These are phyloP conservation scores for Ommatoiulus sabulosus DNA, from an alignment of 2,888 invertebrate genomes.

Conservation along the genomic window DNA sequence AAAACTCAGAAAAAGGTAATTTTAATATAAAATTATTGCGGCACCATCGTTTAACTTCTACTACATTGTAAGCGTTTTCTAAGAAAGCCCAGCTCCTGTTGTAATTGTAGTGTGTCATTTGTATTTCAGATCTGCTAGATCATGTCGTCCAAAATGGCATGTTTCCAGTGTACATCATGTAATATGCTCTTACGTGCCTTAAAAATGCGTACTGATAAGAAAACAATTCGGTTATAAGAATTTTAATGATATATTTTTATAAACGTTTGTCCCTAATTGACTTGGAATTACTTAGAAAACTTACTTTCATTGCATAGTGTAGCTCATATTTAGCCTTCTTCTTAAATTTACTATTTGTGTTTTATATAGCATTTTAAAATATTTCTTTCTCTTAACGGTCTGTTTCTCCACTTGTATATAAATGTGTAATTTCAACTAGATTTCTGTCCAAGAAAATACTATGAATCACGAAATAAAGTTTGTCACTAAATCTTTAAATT, in stretches of 20 bases:
- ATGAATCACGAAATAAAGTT: slow-evolving; percentile 23
- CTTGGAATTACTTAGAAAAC: slow-evolving; percentile 21
- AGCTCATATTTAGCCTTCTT: slow-evolving; percentile 15
- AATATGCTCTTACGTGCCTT: slow-evolving; percentile 28
- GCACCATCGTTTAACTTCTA: background rate
- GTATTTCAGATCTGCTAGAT: slow-evolving; percentile 22
- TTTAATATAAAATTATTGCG: background rate
- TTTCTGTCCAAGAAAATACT: slow-evolving; percentile 28
- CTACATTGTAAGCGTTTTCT: slow-evolving; percentile 3
- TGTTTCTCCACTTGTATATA: slow-evolving; percentile 13
- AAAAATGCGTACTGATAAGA: slow-evolving; percentile 14
- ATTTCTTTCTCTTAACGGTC: slow-evolving; percentile 21
- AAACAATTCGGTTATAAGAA: background rate
- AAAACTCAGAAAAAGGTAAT: background rate
- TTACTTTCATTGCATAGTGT: slow-evolving; percentile 15
- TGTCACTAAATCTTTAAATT: slow-evolving; percentile 8
- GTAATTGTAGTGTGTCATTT: slow-evolving; percentile 27
- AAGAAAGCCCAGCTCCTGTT: slow-evolving; percentile 12
- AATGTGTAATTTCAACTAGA: slow-evolving; percentile 27
- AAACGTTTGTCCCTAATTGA: slow-evolving; percentile 28
- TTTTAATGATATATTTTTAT: slow-evolving; percentile 34
- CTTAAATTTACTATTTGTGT: slow-evolving; percentile 34
- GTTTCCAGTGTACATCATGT: slow-evolving; percentile 18
- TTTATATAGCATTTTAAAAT: slow-evolving; percentile 1
- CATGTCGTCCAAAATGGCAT: slow-evolving; percentile 28